Percentiles rank a stretch among this genome's conserved stretches.
Evolutionary conservation across 2,113 vertebrate species (phyloP).

Genomic region (Galeopterus variegatus): DNA sequence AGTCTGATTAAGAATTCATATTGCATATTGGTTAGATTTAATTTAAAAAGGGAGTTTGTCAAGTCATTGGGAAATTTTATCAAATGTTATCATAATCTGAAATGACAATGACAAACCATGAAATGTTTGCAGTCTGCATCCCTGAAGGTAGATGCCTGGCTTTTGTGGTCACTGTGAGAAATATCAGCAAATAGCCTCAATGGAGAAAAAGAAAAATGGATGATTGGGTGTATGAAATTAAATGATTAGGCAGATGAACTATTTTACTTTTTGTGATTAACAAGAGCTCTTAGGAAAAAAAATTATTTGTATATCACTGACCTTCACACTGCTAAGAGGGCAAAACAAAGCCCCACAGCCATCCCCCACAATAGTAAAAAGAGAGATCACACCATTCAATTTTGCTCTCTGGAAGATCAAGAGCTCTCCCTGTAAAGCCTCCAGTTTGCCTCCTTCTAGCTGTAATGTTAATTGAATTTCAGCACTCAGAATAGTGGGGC

Average conservation of each 20-base stretch:
- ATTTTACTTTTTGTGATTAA: not conserved
- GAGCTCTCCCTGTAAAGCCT: not conserved
- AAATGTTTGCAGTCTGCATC: not conserved
- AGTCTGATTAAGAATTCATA: slow-evolving; percentile 30
- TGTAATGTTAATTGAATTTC: not conserved
- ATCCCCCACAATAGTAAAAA: not conserved
- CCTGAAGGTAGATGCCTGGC: not conserved
- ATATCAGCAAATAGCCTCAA: accelerated
- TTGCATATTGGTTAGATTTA: not conserved
- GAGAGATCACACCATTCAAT: not conserved
- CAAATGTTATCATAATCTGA: not conserved
- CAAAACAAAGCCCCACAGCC: not conserved
- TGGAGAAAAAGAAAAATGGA: not conserved
- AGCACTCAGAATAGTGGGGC: not conserved
- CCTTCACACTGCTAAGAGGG: not conserved
- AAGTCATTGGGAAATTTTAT: slow-evolving; percentile 12
- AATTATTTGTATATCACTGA: not conserved
- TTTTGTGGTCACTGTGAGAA: not conserved
- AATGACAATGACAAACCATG: not conserved
- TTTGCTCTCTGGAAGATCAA: not conserved
- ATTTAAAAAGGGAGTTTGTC: slow-evolving; percentile 22
- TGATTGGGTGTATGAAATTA: not conserved
- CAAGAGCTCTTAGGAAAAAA: not conserved
- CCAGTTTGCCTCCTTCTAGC: not conserved
- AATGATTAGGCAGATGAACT: not conserved